A percentile compares a stretch with the other conserved stretches of the same genome.
phyloP scores from a whole-genome alignment of 2,797 vertebrate genomes.

The Sebastes flavidus region DNA sequence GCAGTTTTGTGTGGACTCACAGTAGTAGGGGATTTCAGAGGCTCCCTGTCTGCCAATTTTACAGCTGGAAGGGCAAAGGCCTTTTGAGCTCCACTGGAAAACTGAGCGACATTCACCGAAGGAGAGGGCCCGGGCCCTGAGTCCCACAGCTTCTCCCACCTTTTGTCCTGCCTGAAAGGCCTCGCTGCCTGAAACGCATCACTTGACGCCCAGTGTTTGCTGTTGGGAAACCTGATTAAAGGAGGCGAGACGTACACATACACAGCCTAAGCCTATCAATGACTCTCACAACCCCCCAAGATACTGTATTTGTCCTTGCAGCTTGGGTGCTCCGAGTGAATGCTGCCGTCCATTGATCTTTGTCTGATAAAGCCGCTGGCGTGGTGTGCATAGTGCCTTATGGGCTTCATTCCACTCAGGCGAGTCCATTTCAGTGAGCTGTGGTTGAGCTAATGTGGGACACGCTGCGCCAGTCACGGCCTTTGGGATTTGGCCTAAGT shows the following conservation, averaged over 20 bases:
- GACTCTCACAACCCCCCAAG: constrained; percentile 78
- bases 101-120: constrained; percentile 78
- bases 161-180: constrained; percentile 84
- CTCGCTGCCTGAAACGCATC: constrained; percentile 80
- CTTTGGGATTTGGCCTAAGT: constrained; percentile 85
- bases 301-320: constrained; percentile 85
- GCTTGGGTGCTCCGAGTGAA: constrained; percentile 79
- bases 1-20: constrained; percentile 76
- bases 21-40: constrained; percentile 72
- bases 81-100: constrained; percentile 80
- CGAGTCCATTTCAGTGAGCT: constrained; percentile 84
- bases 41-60: constrained; percentile 81
- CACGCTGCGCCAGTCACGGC: constrained; percentile 83
- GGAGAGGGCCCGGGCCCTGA: constrained; percentile 69
- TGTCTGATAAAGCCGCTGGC: constrained; percentile 83
- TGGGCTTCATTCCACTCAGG: constrained; percentile 85
- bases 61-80: constrained; percentile 84
- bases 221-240: constrained; percentile 83
- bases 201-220: constrained; percentile 83
- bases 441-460: constrained; percentile 85
- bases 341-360: constrained; percentile 84
- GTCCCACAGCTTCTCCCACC: constrained; percentile 80
- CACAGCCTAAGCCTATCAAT: constrained; percentile 82
- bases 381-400: constrained; percentile 81
- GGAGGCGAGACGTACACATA: constrained; percentile 77